Conservation (phyloP, 1,140 invertebrate species). For the Danaus plexippus region DNA sequence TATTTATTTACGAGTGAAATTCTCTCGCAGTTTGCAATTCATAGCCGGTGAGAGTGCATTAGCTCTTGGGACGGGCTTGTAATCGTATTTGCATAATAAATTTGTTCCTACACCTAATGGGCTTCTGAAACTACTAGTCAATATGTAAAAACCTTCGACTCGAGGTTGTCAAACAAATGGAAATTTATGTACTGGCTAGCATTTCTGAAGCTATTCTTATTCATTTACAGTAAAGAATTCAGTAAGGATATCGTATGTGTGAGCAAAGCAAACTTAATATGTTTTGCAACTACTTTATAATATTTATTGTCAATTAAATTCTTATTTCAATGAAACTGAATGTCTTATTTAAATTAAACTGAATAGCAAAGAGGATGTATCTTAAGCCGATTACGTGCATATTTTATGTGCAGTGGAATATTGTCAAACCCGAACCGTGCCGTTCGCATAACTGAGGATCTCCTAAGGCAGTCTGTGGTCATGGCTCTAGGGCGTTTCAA, state of each 20-base stretch:
- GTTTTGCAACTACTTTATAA: not conserved
- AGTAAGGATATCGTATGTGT: no score
- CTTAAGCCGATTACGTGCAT: no score
- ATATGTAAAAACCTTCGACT: conserved; percentile 31
- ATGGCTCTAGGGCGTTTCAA: conserved; percentile 4
- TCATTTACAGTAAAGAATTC: no score
- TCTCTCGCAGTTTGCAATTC: conserved; percentile 55
- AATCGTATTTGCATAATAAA: conserved; percentile 70
- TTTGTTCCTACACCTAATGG: conserved; percentile 60
- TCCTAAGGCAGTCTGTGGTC: conserved; percentile 39
- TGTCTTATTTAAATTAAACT: conserved; percentile 7
- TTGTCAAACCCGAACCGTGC: conserved; percentile 26
- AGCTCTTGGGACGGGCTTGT: conserved; percentile 47
- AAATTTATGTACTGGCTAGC: conserved; percentile 9
- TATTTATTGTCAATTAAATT: not conserved
- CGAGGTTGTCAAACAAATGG: conserved; percentile 11
- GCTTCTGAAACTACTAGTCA: conserved; percentile 42
- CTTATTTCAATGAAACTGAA: conserved; percentile 5
- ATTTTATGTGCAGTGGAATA: conserved; percentile 1
- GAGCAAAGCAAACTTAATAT: no score
- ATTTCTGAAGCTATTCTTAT: no score
- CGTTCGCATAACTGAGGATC: conserved; percentile 41
- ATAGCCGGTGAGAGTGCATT: conserved; percentile 55
- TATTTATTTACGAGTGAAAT: conserved; percentile 46
- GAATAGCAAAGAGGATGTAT: conserved; percentile 2